Evolutionary conservation across 2,888 invertebrate genomes (phyloP).

Genomic region (Drosophila fungiperda): DNA sequence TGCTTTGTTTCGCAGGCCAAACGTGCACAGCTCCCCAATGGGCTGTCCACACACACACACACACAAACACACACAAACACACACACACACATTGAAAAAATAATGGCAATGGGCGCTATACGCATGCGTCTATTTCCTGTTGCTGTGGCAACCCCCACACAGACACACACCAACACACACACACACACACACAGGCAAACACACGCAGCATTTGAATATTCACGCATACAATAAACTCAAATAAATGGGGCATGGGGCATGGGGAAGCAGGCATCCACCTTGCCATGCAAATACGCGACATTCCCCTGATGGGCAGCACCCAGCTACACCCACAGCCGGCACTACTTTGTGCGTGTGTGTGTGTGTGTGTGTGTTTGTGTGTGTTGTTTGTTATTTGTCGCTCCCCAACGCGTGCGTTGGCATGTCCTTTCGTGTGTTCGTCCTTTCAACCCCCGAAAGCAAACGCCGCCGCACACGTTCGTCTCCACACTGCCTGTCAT

Average conservation of each 20-base stretch:
- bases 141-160: constrained; percentile 82
- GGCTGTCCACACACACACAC: constrained; percentile 36
- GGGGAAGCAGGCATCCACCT: constrained; percentile 36
- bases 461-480: constrained; percentile 55
- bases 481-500: constrained; percentile 59
- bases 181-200: constrained; percentile 22
- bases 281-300: constrained; percentile 72
- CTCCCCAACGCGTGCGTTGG: constrained; percentile 50
- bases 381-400: constrained; percentile 72
- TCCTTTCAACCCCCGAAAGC: constrained; percentile 59
- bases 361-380: constrained; percentile 32
- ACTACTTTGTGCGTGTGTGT: constrained; percentile 47
- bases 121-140: constrained; percentile 83
- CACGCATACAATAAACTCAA: constrained; percentile 80
- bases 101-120: constrained; percentile 46
- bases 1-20: constrained; percentile 76
- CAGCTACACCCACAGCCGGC: constrained; percentile 19
- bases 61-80: constrained; percentile 24
- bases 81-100: constrained; percentile 26
- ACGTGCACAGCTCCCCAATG: constrained; percentile 65
- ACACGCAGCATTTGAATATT: constrained; percentile 73
- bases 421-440: constrained; percentile 32
- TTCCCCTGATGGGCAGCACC: constrained; percentile 55
- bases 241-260: constrained; percentile 25
- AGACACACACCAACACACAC: constrained; percentile 39